phyloP scores from a whole-genome alignment of 2,797 vertebrate genomes.

The Myotis pilosus region DNA sequence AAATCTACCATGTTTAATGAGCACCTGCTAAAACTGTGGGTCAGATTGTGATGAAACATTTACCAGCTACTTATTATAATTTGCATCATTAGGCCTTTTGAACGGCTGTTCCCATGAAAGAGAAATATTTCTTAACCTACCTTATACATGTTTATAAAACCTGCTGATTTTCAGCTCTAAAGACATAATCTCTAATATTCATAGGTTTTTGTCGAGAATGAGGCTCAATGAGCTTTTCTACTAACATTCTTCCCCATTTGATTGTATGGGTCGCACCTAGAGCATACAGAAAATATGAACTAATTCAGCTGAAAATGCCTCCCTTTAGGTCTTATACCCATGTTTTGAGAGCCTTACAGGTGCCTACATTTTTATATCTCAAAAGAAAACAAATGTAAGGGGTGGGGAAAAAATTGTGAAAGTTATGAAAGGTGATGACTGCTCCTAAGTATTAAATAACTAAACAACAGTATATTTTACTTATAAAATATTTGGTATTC shows the following conservation, averaged over 20 bases:
- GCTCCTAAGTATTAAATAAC: not conserved
- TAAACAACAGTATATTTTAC: not conserved
- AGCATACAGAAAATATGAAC: not conserved
- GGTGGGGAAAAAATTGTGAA: not conserved
- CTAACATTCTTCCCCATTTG: slow-evolving; percentile 10
- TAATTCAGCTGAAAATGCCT: not conserved
- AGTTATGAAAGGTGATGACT: not conserved
- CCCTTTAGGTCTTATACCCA: not conserved
- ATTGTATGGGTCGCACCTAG: slow-evolving; percentile 14
- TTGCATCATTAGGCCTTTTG: slow-evolving; percentile 73
- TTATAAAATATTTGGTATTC: not conserved
- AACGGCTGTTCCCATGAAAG: slow-evolving; percentile 55
- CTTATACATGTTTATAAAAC: slow-evolving; percentile 69
- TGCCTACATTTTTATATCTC: not conserved
- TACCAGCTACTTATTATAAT: slow-evolving; percentile 74
- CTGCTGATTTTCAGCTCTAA: slow-evolving; percentile 68
- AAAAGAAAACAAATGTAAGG: not conserved
- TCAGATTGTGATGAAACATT: slow-evolving; percentile 79
- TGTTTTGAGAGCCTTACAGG: not conserved
- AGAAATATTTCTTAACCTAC: slow-evolving; percentile 70
- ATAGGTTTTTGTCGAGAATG: slow-evolving; percentile 62
- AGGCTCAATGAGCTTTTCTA: slow-evolving; percentile 42
- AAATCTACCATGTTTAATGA: slow-evolving; percentile 72
- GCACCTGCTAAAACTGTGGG: slow-evolving; percentile 72
- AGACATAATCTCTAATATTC: slow-evolving; percentile 66